Evolutionary conservation across 2,797 vertebrate species (phyloP).

Genomic region (Aulostomus chinensis): DNA sequence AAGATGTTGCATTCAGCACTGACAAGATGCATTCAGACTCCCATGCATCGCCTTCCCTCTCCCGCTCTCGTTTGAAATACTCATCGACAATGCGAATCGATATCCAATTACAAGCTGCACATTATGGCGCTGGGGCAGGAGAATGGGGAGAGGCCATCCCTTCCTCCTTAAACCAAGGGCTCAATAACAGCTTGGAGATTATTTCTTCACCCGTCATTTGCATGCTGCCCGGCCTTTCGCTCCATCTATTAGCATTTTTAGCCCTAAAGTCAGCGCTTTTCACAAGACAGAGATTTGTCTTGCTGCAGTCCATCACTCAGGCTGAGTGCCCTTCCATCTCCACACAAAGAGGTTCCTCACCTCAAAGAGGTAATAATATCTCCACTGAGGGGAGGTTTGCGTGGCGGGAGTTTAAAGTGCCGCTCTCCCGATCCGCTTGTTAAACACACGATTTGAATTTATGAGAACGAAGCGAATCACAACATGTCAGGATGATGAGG

Average conservation of each 20-base stretch:
- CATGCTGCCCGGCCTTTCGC: slow-evolving; percentile 60
- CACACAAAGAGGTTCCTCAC: no score
- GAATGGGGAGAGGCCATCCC: slow-evolving; percentile 52
- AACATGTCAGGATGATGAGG: neutral
- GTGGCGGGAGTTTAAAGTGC: slow-evolving; percentile 53
- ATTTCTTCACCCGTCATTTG: slow-evolving; percentile 78
- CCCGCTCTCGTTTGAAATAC: slow-evolving; percentile 62
- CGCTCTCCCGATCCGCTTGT: slow-evolving; percentile 31
- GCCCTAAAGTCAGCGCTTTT: slow-evolving; percentile 69
- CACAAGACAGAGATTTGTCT: slow-evolving; percentile 55
- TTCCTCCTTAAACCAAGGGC: slow-evolving; percentile 66
- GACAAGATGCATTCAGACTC: slow-evolving; percentile 78
- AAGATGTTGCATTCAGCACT: slow-evolving; percentile 62
- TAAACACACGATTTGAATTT: slow-evolving; percentile 33
- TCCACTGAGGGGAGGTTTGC: slow-evolving; percentile 50
- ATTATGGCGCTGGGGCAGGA: slow-evolving; percentile 63
- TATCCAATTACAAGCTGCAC: slow-evolving; percentile 87
- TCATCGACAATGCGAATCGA: slow-evolving; percentile 84
- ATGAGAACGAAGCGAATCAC: slow-evolving; percentile 7
- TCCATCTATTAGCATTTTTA: slow-evolving; percentile 67
- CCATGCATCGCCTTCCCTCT: slow-evolving; percentile 57
- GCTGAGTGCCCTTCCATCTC: slow-evolving; percentile 51
- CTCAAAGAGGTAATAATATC: slow-evolving; percentile 52
- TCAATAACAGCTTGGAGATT: slow-evolving; percentile 76
- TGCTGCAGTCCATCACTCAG: slow-evolving; percentile 46